These are phyloP conservation scores for Noctua comes DNA, from an alignment of 2,888 invertebrate genomes.

Conservation along the genomic window DNA sequence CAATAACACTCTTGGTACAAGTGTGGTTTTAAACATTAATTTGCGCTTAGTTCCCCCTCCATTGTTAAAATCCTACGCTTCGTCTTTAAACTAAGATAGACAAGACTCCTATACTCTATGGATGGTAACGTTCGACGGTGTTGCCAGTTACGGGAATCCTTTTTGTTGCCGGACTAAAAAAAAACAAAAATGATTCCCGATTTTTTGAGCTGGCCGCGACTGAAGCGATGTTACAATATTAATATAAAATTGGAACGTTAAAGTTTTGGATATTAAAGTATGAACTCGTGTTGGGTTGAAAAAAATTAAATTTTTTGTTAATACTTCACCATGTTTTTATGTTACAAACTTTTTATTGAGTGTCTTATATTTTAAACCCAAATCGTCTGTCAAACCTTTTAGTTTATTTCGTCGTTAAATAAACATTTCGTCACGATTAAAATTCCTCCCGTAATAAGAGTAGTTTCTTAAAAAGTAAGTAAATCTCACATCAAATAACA, in stretches of 20 bases:
- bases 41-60: conserved; percentile 71
- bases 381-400: not conserved
- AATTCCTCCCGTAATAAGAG: not conserved
- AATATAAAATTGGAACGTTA: conserved; percentile 60
- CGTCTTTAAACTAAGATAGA: conserved; percentile 66
- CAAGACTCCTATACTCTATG: conserved; percentile 71
- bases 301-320: not conserved
- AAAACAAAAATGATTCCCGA: conserved; percentile 67
- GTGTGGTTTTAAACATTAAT: conserved; percentile 62
- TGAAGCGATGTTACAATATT: conserved; percentile 66
- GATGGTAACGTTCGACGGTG: conserved; percentile 68
- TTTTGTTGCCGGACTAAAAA: conserved; percentile 68
- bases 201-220: conserved; percentile 65
- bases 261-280: conserved; percentile 39
- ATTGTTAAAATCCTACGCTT: conserved; percentile 75
- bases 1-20: conserved; percentile 47
- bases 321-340: not conserved
- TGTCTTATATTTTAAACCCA: not conserved
- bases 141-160: conserved; percentile 74
- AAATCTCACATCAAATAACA: not conserved
- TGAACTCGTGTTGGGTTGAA: conserved; percentile 56
- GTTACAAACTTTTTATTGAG: not conserved
- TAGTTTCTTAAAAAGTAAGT: not conserved
- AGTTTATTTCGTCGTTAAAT: not conserved
- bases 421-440: not conserved